phyloP scores from a whole-genome alignment of 1,140 invertebrate genomes.

The Lithobius niger region DNA sequence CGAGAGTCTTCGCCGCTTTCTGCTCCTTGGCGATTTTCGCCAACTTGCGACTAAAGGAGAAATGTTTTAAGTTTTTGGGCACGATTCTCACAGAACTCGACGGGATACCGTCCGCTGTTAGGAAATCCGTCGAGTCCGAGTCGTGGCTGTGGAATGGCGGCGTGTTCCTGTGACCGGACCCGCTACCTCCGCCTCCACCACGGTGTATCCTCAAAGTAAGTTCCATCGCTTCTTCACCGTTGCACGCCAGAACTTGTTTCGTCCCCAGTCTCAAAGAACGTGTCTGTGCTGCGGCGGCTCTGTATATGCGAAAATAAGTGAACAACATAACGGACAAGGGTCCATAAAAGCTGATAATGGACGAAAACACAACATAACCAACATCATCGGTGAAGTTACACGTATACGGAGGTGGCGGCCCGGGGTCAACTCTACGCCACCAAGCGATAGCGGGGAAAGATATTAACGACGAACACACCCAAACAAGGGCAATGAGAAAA shows the following conservation, averaged over 20 bases:
- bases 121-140: not conserved
- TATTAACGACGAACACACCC: conserved; percentile 83
- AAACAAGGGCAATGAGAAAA: conserved; percentile 70
- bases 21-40: conserved; percentile 53
- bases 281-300: conserved; percentile 85
- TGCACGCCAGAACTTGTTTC: conserved; percentile 58
- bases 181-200: conserved; percentile 47
- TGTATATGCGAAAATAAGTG: conserved; percentile 88
- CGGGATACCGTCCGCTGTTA: not conserved
- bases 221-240: conserved; percentile 40
- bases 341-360: conserved; percentile 93
- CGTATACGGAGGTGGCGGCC: conserved; percentile 27
- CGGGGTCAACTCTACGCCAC: conserved; percentile 62
- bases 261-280: conserved; percentile 54
- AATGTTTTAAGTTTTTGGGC: conserved; percentile 49
- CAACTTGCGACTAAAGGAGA: conserved; percentile 73
- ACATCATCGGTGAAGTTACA: conserved; percentile 86
- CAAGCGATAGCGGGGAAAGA: conserved; percentile 92
- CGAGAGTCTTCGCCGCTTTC: conserved; percentile 43
- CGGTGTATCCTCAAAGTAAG: conserved; percentile 77
- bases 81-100: conserved; percentile 13
- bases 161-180: conserved; percentile 1
- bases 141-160: not conserved
- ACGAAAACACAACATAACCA: conserved; percentile 83
- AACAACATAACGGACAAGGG: conserved; percentile 97